Evolutionary conservation across 2,888 invertebrate species (phyloP).

Genomic region (Epistrophe grossulariae): DNA sequence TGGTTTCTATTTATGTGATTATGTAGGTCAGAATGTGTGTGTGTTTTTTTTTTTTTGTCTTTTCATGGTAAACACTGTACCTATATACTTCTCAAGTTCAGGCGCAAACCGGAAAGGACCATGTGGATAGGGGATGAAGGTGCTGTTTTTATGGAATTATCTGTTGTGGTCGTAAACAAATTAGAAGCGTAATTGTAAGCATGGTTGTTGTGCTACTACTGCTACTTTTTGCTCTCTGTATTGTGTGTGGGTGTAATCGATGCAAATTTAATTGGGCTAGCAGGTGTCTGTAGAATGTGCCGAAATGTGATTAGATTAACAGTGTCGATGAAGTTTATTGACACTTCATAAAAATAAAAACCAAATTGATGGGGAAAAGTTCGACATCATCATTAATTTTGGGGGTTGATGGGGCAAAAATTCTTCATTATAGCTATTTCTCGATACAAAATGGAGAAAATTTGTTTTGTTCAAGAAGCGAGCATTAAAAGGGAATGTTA

Average conservation of each 20-base stretch:
- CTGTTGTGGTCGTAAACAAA: slow-evolving; percentile 67
- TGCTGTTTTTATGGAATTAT: slow-evolving; percentile 48
- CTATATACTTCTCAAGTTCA: slow-evolving; percentile 44
- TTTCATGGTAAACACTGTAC: slow-evolving; percentile 28
- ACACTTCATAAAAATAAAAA: slow-evolving; percentile 31
- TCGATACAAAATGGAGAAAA: too few species aligned
- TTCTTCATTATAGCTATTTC: not conserved
- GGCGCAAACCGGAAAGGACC: slow-evolving; percentile 14
- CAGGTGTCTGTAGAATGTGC: slow-evolving; percentile 39
- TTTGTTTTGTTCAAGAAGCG: too few species aligned
- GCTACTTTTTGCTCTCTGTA: not conserved
- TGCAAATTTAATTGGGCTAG: slow-evolving; percentile 45
- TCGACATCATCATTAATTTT: not conserved
- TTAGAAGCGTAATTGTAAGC: slow-evolving; percentile 59
- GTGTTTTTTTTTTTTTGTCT: slow-evolving; percentile 14
- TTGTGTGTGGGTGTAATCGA: slow-evolving; percentile 38
- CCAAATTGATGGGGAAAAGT: not conserved
- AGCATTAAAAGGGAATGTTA: too few species aligned
- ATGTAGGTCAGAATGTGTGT: slow-evolving; percentile 37
- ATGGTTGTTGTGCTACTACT: not conserved
- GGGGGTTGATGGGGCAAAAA: not conserved
- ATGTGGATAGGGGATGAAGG: not conserved
- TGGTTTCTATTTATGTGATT: slow-evolving; percentile 24
- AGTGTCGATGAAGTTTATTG: slow-evolving; percentile 31
- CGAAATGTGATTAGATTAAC: slow-evolving; percentile 38